phyloP scores from a whole-genome alignment of 2,113 vertebrate genomes.

The Porphyrio hochstetteri region DNA sequence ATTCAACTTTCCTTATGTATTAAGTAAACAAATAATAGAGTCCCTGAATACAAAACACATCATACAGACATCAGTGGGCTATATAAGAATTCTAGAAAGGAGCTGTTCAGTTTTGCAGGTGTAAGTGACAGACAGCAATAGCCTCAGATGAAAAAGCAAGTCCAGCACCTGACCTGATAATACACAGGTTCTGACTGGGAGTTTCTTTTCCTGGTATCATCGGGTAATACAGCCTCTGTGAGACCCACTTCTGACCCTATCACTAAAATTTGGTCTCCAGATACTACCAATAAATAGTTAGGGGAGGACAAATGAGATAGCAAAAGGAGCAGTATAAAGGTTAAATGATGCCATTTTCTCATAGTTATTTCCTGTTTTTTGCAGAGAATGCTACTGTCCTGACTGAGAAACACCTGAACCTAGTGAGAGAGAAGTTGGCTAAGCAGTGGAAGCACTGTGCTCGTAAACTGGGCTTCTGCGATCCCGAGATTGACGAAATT shows the following conservation, averaged over 20 bases:
- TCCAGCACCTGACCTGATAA: background rate
- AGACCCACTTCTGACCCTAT: background rate
- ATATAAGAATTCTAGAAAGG: background rate
- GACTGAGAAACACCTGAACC: slow-evolving; percentile 82
- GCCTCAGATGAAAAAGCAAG: background rate
- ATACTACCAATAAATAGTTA: background rate
- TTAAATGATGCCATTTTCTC: background rate
- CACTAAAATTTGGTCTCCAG: background rate
- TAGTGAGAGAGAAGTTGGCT: slow-evolving; percentile 86
- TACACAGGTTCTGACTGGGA: background rate
- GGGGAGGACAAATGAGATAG: background rate
- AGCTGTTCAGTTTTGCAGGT: background rate
- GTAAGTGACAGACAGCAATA: background rate
- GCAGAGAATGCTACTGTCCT: slow-evolving; percentile 64
- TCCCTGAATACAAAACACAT: background rate
- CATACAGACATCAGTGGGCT: background rate
- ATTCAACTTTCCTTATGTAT: background rate
- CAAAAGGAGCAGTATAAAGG: background rate
- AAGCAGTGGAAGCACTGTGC: slow-evolving; percentile 87
- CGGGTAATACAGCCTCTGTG: background rate
- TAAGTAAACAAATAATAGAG: background rate
- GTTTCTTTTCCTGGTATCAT: background rate
- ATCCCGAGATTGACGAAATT: slow-evolving; percentile 88
- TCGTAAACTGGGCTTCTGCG: slow-evolving; percentile 82
- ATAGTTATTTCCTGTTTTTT: slow-evolving; percentile 3